Base-by-base conservation (phyloP, 2,888 invertebrate genomes). In the Halictus ligatus region DNA sequence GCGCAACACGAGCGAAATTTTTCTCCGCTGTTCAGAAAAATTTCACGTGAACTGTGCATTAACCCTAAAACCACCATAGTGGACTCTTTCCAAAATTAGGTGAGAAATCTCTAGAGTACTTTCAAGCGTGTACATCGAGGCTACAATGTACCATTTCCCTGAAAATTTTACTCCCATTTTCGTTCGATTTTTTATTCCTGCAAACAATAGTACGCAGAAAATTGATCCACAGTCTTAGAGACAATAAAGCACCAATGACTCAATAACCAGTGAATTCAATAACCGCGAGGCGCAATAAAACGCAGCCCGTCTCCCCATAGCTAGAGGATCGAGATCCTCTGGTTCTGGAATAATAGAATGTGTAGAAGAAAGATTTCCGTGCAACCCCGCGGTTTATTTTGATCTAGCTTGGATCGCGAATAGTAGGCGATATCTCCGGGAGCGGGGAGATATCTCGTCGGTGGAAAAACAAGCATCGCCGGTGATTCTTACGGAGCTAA, bases 341-440 rank as follows among this genome's bases (percentile, higher is more conserved):
- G 35, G 13, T 12, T 43, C n/a, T 43, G 43, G 43, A 48, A 54
- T 46, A 35, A 13, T 21, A 18, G 43, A 12, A 43, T 40, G 64
- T 64, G 40, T 75, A 50, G 84, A 72, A 29, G 10, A n/a, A 50
- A 73, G 35, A 43, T 75, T 67, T 64, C 71, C 73, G 50, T 54
- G 75, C 78, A 69, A 46, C 43, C 75, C 64, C 69, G 18, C 25
- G 29, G 83, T 84, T 89, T 89, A 88, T 89, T 89, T 89, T 86
- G 75, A 81, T 89, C 80, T n/a, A 73, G 21, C 29, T 50, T 43
- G 86, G 74, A 80, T 74, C 83, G 50, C 50, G 43, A 64, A 50
- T 71, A 40, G 69, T 72, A 54, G 75, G 80, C 54, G 54, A 69
- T 64, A 12, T 73, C 58, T 78, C 74, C 72, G 69, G 80, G 40